phyloP scores from a whole-genome alignment of 2,888 invertebrate species.

The Miltochrista miniata region DNA sequence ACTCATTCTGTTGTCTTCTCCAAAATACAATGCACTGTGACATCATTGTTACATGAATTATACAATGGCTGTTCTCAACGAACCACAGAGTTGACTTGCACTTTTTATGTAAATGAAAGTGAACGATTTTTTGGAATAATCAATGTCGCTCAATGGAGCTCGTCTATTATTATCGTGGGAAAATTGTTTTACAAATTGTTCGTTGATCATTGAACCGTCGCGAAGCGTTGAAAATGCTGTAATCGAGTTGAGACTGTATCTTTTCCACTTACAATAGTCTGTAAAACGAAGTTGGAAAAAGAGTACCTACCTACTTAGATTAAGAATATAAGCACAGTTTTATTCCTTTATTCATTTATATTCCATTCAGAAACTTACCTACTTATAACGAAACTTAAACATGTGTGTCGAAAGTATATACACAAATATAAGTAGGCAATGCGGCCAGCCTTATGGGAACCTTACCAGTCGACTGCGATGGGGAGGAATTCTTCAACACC shows the following conservation, averaged over 20 bases:
- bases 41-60: constrained; percentile 16
- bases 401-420: no score
- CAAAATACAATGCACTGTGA: constrained; percentile 28
- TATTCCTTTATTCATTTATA: no score
- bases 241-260: background rate
- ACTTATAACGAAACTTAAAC: no score
- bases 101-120: constrained; percentile 47
- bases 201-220: constrained; percentile 27
- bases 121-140: constrained; percentile 38
- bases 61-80: constrained; percentile 27
- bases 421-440: no score
- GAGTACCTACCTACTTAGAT: no score
- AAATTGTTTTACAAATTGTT: constrained; percentile 29
- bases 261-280: background rate
- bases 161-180: constrained; percentile 45
- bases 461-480: no score
- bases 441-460: no score
- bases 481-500: no score
- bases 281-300: background rate
- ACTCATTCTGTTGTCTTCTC: constrained; percentile 1
- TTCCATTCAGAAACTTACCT: no score
- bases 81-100: constrained; percentile 9
- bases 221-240: constrained; percentile 1
- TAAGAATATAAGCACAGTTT: no score
- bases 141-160: constrained; percentile 35